Evolutionary conservation across 2,888 invertebrate genomes (phyloP).

Genomic region (Atethmia centrago): DNA sequence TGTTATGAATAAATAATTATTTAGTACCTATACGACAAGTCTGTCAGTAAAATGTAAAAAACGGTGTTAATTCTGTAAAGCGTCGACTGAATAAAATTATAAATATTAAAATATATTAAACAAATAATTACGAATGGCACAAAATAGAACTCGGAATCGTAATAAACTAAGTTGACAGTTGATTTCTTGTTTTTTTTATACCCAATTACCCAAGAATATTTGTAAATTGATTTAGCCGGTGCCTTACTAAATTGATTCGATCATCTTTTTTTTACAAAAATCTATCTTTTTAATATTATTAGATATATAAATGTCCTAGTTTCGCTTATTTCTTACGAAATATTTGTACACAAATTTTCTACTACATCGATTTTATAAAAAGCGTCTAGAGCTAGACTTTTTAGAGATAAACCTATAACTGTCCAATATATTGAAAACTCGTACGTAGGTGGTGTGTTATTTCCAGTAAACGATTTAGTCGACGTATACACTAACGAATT

Average conservation of each 20-base stretch:
- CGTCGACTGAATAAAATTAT: conserved; percentile 27
- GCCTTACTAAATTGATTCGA: conserved; percentile 29
- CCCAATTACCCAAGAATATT: background rate
- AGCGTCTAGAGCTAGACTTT: conserved; percentile 69
- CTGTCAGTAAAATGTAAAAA: conserved; percentile 32
- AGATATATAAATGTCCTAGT: conserved; percentile 39
- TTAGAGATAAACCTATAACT: conserved; percentile 66
- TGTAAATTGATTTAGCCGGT: conserved; percentile 12
- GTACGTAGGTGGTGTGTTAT: conserved; percentile 62
- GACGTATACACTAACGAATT: conserved; percentile 55
- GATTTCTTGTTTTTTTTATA: background rate
- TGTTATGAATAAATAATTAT: conserved; percentile 14
- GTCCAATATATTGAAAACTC: conserved; percentile 67
- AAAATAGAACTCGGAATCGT: conserved; percentile 9
- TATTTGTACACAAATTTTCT: conserved; percentile 70
- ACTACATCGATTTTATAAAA: conserved; percentile 74
- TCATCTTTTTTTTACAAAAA: conserved; percentile 15
- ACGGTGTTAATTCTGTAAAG: conserved; percentile 18
- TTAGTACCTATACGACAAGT: conserved; percentile 28
- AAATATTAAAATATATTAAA: background rate
- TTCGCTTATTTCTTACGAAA: conserved; percentile 52
- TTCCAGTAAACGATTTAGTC: conserved; percentile 57
- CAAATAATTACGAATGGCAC: background rate
- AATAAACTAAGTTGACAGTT: conserved; percentile 6
- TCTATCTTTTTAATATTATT: conserved; percentile 31